These are phyloP conservation scores for Blastomussa wellsi DNA, from an alignment of 92 coral and sea anemone species.

Conservation along the genomic window DNA sequence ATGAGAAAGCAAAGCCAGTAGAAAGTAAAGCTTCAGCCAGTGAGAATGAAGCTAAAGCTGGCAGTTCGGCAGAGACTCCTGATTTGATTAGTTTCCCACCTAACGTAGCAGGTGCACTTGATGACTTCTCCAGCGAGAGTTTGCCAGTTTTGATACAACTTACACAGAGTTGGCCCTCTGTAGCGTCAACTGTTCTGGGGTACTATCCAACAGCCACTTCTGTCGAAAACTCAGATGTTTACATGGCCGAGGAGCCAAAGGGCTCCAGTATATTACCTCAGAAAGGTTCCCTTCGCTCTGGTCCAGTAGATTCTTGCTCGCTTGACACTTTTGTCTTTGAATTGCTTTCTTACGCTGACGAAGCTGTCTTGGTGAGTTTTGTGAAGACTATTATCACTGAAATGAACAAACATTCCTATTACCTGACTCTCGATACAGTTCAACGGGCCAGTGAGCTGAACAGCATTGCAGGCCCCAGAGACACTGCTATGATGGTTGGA, in stretches of 20 bases:
- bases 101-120: background rate
- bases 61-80: slow-evolving; percentile 21
- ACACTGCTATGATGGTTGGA: slow-evolving; percentile 71
- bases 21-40: slow-evolving; percentile 5
- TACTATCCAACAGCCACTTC: slow-evolving; percentile 55
- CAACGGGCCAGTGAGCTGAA: slow-evolving; percentile 33
- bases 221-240: slow-evolving; percentile 37
- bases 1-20: slow-evolving; percentile 20
- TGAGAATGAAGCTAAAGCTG: slow-evolving; percentile 22
- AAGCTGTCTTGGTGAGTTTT: slow-evolving; percentile 68
- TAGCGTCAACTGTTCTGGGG: slow-evolving; percentile 79
- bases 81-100: slow-evolving; percentile 21
- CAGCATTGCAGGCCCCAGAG: slow-evolving; percentile 41
- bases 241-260: slow-evolving; percentile 39
- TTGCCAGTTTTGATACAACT: slow-evolving; percentile 81
- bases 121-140: slow-evolving; percentile 31
- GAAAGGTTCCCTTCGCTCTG: slow-evolving; percentile 18
- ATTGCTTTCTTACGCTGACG: slow-evolving; percentile 66
- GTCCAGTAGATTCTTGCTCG: slow-evolving; percentile 61
- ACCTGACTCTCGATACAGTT: slow-evolving; percentile 56
- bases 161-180: slow-evolving; percentile 82
- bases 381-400: slow-evolving; percentile 77
- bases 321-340: slow-evolving; percentile 78
- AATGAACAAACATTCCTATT: slow-evolving; percentile 76
- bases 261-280: background rate